phyloP scores from a whole-genome alignment of 2,113 vertebrate genomes.

The Laticauda colubrina region DNA sequence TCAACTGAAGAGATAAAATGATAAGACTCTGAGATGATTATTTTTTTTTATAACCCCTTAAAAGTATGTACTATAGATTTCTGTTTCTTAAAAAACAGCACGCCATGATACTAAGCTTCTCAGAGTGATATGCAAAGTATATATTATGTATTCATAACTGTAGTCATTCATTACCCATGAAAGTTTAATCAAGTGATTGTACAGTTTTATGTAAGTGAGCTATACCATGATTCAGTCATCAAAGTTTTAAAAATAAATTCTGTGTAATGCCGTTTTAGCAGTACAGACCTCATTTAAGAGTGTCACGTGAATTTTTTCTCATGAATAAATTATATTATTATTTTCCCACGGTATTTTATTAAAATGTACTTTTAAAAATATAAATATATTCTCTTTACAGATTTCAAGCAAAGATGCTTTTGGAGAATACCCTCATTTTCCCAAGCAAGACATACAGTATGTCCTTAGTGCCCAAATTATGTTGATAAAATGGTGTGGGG shows the following conservation, averaged over 20 bases:
- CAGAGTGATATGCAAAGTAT: not conserved
- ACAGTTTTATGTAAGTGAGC: not conserved
- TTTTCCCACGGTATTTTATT: conserved; percentile 80
- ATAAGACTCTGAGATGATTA: not conserved
- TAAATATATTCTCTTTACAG: conserved; percentile 82
- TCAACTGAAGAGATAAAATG: not conserved
- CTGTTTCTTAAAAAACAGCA: not conserved
- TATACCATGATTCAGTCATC: not conserved
- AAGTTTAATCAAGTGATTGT: conserved; percentile 1
- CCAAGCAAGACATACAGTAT: conserved; percentile 44
- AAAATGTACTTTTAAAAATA: conserved; percentile 86
- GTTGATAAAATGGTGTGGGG: conserved; percentile 64
- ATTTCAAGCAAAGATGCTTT: conserved; percentile 75
- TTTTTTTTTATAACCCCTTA: not conserved
- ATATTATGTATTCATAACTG: not conserved
- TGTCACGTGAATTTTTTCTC: not conserved
- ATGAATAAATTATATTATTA: conserved; percentile 26
- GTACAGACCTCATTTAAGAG: not conserved
- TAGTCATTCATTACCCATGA: conserved; percentile 31
- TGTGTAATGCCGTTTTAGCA: not conserved
- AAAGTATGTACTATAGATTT: not conserved
- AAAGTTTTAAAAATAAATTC: conserved; percentile 5
- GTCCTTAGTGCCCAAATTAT: conserved; percentile 65
- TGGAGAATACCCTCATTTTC: conserved; percentile 67
- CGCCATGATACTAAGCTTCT: not conserved